phyloP scores from a whole-genome alignment of 2,797 vertebrate genomes.

The Emydoidea blandingii region DNA sequence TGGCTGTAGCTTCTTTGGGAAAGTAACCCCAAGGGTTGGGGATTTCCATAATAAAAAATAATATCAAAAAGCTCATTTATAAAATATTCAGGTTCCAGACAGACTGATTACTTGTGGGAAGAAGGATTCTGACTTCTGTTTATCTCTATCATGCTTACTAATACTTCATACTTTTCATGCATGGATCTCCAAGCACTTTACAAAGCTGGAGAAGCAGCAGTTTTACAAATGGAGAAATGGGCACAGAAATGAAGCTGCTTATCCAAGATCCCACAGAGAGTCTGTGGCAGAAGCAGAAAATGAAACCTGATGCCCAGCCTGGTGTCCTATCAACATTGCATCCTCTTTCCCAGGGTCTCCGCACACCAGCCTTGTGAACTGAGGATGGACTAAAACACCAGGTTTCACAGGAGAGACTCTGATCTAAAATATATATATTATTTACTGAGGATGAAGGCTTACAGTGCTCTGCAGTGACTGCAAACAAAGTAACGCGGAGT shows the following conservation, averaged over 20 bases:
- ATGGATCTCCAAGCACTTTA: background rate
- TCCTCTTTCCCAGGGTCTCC: background rate
- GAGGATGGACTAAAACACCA: background rate
- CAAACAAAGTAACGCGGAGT: background rate
- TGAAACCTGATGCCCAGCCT: background rate
- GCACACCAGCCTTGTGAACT: background rate
- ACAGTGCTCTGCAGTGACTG: background rate
- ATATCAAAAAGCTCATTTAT: background rate
- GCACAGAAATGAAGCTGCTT: background rate
- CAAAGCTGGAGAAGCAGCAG: background rate
- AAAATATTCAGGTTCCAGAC: background rate
- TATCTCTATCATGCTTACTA: background rate
- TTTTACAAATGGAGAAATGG: background rate
- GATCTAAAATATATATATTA: background rate
- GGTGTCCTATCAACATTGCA: background rate
- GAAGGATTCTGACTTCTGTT: background rate
- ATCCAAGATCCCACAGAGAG: background rate
- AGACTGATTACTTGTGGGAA: background rate
- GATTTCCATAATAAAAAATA: conserved; percentile 4
- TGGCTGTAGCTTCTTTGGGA: background rate
- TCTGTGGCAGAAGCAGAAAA: background rate
- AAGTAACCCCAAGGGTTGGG: background rate
- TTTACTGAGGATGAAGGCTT: background rate
- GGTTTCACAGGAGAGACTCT: background rate
- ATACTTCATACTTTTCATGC: background rate